Percentiles rank a stretch among this genome's conserved stretches.
phyloP scores from a whole-genome alignment of 92 coral and sea anemone species.

The Porites evermanni region DNA sequence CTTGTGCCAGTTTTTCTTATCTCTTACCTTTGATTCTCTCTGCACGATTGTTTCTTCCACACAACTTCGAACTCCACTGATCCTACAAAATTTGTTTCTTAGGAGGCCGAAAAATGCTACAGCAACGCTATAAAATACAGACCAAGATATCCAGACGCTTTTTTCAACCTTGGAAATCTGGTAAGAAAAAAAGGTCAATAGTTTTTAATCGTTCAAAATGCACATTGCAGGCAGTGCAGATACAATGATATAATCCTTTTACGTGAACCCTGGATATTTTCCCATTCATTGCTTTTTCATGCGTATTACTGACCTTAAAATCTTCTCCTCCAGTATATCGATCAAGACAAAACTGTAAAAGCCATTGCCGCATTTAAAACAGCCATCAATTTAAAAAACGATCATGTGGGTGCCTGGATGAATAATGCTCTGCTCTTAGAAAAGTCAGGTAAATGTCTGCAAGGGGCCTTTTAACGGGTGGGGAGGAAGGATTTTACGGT shows the following conservation, averaged over 20 bases:
- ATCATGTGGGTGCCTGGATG: conserved; percentile 91
- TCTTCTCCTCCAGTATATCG: conserved; percentile 71
- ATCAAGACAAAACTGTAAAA: conserved; percentile 68
- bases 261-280: not conserved
- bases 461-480: not conserved
- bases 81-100: not conserved
- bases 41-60: too few species aligned
- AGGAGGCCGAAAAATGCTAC: conserved; percentile 94
- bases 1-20: too few species aligned
- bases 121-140: conserved; percentile 78
- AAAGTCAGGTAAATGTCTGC: conserved; percentile 76
- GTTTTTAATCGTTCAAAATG: not conserved
- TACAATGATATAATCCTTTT: not conserved
- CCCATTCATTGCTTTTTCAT: not conserved
- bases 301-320: not conserved
- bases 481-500: too few species aligned
- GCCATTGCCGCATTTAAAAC: conserved; percentile 76
- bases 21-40: too few species aligned
- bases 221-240: not conserved
- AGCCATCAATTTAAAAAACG: conserved; percentile 70
- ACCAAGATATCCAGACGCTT: conserved; percentile 87
- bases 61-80: too few species aligned
- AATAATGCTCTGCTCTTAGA: conserved; percentile 85
- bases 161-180: conserved; percentile 93
- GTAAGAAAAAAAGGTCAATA: conserved; percentile 47